Conservation (phyloP, 2,888 invertebrate species). For the Digitonthophagus gazella region DNA sequence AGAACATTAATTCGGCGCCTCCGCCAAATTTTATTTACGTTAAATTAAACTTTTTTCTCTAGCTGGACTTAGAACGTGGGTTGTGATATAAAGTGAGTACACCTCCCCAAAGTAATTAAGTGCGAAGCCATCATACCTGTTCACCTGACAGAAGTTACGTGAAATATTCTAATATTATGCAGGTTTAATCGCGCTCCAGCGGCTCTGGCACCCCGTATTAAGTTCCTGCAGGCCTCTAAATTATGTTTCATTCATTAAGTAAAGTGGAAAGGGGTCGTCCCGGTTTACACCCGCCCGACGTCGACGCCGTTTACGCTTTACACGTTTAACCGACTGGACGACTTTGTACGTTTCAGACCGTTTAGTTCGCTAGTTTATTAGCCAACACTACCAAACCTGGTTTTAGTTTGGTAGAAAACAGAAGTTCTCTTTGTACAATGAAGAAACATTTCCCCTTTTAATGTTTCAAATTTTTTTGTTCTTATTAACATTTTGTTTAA, state of each 20-base stretch:
- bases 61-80: not conserved
- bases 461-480: too few species aligned
- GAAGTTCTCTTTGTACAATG: not conserved
- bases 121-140: conserved; percentile 5
- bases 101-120: not conserved
- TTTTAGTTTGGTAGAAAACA: not conserved
- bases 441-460: not conserved
- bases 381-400: not conserved
- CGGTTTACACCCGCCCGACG: not conserved
- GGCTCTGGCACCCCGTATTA: conserved; percentile 4
- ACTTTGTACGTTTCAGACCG: not conserved
- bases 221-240: conserved; percentile 11
- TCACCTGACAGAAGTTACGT: conserved; percentile 5
- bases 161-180: conserved; percentile 14
- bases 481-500: too few species aligned
- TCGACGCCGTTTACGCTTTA: conserved; percentile 7
- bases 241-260: conserved; percentile 20
- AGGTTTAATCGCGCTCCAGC: conserved; percentile 13
- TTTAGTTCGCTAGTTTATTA: conserved; percentile 7
- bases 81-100: not conserved
- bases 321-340: not conserved
- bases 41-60: not conserved
- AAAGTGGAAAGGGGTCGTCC: not conserved
- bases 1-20: not conserved
- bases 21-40: not conserved